phyloP scores from a whole-genome alignment of 1,140 invertebrate species.

The Bombyx mori region ASM3026992v2 NC_085110.1:11034001-11034500 shows the following conservation, averaged over 20 bases:
- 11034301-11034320: slow-evolving; percentile 95
- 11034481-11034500: too few relatives aligned
- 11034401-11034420: too few relatives aligned
- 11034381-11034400: too few relatives aligned
- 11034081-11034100: slow-evolving; percentile 74
- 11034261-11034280: slow-evolving; percentile 90
- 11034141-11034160: slow-evolving; percentile 82
- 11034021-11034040: too few relatives aligned
- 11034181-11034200: slow-evolving; percentile 97
- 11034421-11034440: too few relatives aligned
- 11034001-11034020: too few relatives aligned
- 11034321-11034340: slow-evolving; percentile 44
- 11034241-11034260: slow-evolving; percentile 95
- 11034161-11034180: slow-evolving; percentile 97
- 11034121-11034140: slow-evolving; percentile 92
- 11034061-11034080: neutral
- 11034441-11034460: too few relatives aligned
- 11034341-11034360: neutral
- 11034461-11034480: too few relatives aligned
- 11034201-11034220: slow-evolving; percentile 94
- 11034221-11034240: slow-evolving; percentile 97
- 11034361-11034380: neutral
- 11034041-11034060: too few relatives aligned
- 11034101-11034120: slow-evolving; percentile 95
- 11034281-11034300: slow-evolving; percentile 97